A percentile compares a stretch with the other conserved stretches of the same genome.
phyloP scores from a whole-genome alignment of 2,888 invertebrate genomes.

The Epinotia bilunana region DNA sequence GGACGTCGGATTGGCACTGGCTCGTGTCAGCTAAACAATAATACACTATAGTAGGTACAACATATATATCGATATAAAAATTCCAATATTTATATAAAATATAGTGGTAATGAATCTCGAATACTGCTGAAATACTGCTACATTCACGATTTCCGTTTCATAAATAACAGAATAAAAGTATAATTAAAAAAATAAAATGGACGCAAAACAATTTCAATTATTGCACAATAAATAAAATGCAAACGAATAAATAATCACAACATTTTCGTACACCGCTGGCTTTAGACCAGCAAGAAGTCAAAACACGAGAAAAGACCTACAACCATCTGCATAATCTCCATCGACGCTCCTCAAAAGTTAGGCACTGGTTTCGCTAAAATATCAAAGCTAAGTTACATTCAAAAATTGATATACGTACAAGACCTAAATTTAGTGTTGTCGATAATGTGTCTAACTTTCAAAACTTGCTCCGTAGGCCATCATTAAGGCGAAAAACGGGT shows the following conservation, averaged over 20 bases:
- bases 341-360: conserved; percentile 64
- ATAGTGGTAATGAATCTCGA: conserved; percentile 55
- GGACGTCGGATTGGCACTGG: conserved; percentile 67
- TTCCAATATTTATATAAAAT: conserved; percentile 46
- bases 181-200: conserved; percentile 70
- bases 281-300: conserved; percentile 1
- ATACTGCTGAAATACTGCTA: conserved; percentile 80
- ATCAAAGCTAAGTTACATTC: conserved; percentile 76
- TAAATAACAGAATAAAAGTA: conserved; percentile 56
- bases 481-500: conserved; percentile 11
- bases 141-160: conserved; percentile 64
- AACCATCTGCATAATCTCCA: conserved; percentile 65
- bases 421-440: conserved; percentile 52
- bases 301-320: conserved; percentile 9
- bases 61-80: conserved; percentile 43
- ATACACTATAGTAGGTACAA: conserved; percentile 50
- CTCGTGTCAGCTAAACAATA: conserved; percentile 61
- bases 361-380: conserved; percentile 81
- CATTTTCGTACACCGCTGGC: conserved; percentile 28
- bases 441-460: conserved; percentile 19
- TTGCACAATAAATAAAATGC: conserved; percentile 73
- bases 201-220: conserved; percentile 81
- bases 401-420: conserved; percentile 72
- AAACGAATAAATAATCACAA: conserved; percentile 53
- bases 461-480: conserved; percentile 9